These are phyloP conservation scores for Oreohelix idahoensis DNA, from an alignment of 1,140 invertebrate species.

Conservation along the genomic window DNA sequence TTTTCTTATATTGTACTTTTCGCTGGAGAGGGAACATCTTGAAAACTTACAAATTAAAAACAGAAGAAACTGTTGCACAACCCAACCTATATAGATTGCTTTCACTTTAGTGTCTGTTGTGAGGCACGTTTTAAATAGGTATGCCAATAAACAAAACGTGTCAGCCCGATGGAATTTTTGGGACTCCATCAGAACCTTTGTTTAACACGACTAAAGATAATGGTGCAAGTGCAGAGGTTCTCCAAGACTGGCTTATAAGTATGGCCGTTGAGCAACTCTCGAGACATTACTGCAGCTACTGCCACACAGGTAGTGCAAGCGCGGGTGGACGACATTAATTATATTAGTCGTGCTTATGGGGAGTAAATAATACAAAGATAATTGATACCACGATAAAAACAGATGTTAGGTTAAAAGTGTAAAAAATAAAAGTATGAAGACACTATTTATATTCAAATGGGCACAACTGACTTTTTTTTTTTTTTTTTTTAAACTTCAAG, in stretches of 20 bases:
- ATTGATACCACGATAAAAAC: too few species aligned
- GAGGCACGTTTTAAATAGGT: not conserved
- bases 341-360: too few species aligned
- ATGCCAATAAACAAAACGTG: slow-evolving; percentile 25
- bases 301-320: slow-evolving; percentile 6
- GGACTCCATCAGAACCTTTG: slow-evolving; percentile 27
- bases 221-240: slow-evolving; percentile 27
- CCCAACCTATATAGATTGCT: not conserved
- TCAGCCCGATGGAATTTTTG: slow-evolving; percentile 12
- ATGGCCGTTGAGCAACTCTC: slow-evolving; percentile 22
- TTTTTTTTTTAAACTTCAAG: too few species aligned
- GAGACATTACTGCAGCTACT: slow-evolving; percentile 1
- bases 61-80: not conserved
- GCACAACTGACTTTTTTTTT: too few species aligned
- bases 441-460: too few species aligned
- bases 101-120: not conserved
- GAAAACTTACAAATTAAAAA: not conserved
- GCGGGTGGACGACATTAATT: too few species aligned
- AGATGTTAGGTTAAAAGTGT: too few species aligned
- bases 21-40: not conserved
- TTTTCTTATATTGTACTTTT: not conserved
- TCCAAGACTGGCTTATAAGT: slow-evolving; percentile 31
- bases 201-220: slow-evolving; percentile 39
- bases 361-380: too few species aligned
- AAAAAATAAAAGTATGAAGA: too few species aligned